Percentiles rank a stretch among this genome's conserved stretches.
Conservation (phyloP, 2,797 vertebrate species). For the Lagorchestes hirsutus region DNA sequence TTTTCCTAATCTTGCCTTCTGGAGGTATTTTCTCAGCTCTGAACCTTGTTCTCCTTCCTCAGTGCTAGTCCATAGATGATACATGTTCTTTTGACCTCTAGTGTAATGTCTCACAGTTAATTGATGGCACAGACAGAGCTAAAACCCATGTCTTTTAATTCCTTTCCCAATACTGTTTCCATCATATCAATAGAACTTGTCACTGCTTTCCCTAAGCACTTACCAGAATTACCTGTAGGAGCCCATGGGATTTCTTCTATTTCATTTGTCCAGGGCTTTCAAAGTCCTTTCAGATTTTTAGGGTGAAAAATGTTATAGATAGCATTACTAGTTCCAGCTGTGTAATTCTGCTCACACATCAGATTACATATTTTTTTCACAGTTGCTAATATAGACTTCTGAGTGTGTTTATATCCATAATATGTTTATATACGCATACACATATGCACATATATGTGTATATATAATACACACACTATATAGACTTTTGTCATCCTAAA, state of each 20-base stretch:
- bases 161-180: no score
- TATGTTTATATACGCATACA: neutral
- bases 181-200: no score
- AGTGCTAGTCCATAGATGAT: neutral
- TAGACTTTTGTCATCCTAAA: neutral
- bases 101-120: neutral
- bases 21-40: neutral
- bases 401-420: neutral
- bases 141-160: neutral
- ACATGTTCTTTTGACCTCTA: neutral
- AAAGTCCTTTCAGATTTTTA: neutral
- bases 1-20: neutral
- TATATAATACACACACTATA: no score
- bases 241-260: neutral
- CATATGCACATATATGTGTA: no score
- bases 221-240: neutral
- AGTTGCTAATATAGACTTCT: rapidly evolving
- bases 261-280: neutral
- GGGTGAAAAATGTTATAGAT: neutral
- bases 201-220: neutral
- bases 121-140: neutral
- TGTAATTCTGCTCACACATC: neutral
- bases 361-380: no score
- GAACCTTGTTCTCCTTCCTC: neutral
- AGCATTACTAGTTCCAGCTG: no score